phyloP scores from a whole-genome alignment of 2,888 invertebrate species.

The Pomacea canaliculata region DNA sequence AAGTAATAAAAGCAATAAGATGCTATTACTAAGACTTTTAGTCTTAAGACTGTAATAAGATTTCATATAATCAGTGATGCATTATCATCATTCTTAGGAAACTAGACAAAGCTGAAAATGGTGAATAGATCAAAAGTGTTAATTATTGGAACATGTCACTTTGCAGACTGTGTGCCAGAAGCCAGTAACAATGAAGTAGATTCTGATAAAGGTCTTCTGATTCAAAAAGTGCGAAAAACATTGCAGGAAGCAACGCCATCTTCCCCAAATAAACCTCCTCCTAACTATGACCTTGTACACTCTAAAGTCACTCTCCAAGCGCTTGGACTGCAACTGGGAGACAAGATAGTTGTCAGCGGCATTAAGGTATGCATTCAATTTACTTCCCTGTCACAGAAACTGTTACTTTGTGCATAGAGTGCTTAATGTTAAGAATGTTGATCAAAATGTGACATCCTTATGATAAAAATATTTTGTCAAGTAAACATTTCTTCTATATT shows the following conservation, averaged over 20 bases:
- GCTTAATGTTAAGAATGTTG: no score
- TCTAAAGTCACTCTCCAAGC: constrained; percentile 68
- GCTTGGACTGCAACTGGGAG: constrained; percentile 70
- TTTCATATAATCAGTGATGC: neutral
- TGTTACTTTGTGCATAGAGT: no score
- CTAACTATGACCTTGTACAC: constrained; percentile 63
- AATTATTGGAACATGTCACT: neutral
- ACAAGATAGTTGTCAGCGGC: constrained; percentile 69
- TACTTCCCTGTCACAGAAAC: neutral
- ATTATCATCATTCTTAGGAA: no score
- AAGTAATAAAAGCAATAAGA: no score
- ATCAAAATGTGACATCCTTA: no score
- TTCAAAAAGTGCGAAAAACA: constrained; percentile 65
- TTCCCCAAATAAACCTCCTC: constrained; percentile 50
- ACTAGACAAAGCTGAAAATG: no score
- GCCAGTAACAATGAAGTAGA: constrained; percentile 64
- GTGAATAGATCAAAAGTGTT: no score
- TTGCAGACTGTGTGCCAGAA: constrained; percentile 70
- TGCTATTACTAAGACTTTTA: no score
- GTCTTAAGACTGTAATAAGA: neutral
- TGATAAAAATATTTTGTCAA: no score
- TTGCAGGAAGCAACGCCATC: constrained; percentile 62
- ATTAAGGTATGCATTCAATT: constrained; percentile 55
- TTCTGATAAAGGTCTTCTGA: constrained; percentile 67
- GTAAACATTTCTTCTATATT: no score